Conservation (phyloP, 2,888 invertebrate species). For the Drosophila glabriapex region DNA sequence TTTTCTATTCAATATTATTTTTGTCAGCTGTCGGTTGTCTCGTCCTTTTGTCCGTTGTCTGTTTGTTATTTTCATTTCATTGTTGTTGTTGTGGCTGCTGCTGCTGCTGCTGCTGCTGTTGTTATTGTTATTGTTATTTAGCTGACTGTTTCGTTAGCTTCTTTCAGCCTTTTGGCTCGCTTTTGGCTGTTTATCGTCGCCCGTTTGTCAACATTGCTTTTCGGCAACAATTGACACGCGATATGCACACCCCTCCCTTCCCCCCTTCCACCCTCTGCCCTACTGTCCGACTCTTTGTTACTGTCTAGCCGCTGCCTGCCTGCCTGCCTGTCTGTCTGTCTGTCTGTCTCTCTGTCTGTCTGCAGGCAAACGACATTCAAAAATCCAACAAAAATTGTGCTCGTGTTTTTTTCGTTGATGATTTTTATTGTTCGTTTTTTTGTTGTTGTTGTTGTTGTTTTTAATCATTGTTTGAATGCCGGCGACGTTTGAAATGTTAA, state of each 20-base stretch:
- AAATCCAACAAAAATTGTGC: slow-evolving; percentile 59
- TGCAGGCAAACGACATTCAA: slow-evolving; percentile 17
- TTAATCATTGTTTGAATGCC: slow-evolving; percentile 40
- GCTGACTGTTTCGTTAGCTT: slow-evolving; percentile 34
- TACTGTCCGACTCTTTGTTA: slow-evolving; percentile 3
- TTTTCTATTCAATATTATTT: slow-evolving; percentile 11
- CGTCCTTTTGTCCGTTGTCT: slow-evolving; percentile 29
- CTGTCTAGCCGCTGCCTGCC: neutral
- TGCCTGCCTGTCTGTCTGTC: neutral
- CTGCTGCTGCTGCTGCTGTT: slow-evolving; percentile 1
- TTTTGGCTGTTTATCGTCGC: slow-evolving; percentile 43
- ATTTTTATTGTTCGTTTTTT: slow-evolving; percentile 7
- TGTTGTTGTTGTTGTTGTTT: slow-evolving; percentile 21
- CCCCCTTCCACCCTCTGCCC: neutral
- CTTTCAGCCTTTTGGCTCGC: slow-evolving; percentile 26
- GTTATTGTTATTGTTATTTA: slow-evolving; percentile 41
- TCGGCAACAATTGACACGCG: slow-evolving; percentile 83
- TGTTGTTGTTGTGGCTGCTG: slow-evolving; percentile 37
- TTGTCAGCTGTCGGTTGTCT: slow-evolving; percentile 50
- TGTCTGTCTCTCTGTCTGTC: neutral
- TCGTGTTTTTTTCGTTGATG: neutral
- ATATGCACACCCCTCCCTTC: slow-evolving; percentile 35
- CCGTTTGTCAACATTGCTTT: slow-evolving; percentile 64
- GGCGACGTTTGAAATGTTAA: slow-evolving; percentile 54
- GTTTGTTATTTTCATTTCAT: slow-evolving; percentile 24